phyloP scores from a whole-genome alignment of 1,140 invertebrate species.

The Cyclargus thomasi region DNA sequence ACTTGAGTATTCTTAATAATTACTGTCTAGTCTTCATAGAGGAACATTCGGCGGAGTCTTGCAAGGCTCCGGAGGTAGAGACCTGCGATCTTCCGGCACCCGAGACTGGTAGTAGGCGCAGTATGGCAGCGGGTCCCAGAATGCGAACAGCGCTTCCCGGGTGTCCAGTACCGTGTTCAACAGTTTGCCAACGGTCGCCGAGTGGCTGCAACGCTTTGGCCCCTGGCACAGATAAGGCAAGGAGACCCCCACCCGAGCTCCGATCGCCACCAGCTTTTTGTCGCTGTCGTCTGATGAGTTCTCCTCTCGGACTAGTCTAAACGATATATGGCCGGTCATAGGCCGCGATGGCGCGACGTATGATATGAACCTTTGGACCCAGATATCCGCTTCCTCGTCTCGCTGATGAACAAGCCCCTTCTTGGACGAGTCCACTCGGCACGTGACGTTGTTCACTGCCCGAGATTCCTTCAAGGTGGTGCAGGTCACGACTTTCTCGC shows the following conservation, averaged over 20 bases:
- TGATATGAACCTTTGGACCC: constrained; percentile 83
- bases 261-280: constrained; percentile 74
- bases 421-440: constrained; percentile 79
- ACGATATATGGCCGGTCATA: constrained; percentile 85
- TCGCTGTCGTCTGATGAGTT: constrained; percentile 50
- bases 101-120: constrained; percentile 89
- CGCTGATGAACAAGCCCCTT: constrained; percentile 82
- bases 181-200: constrained; percentile 76
- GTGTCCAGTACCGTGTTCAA: constrained; percentile 82
- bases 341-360: constrained; percentile 77
- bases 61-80: constrained; percentile 55
- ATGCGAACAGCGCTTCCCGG: constrained; percentile 84
- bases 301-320: constrained; percentile 79
- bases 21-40: constrained; percentile 60
- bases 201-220: constrained; percentile 74
- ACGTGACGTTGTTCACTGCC: constrained; percentile 86
- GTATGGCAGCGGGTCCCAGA: constrained; percentile 89
- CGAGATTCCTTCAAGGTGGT: constrained; percentile 85
- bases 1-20: constrained; percentile 65
- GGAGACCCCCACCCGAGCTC: constrained; percentile 84
- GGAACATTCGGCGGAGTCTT: constrained; percentile 66
- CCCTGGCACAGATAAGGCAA: constrained; percentile 86
- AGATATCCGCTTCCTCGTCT: constrained; percentile 80
- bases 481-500: constrained; percentile 85
- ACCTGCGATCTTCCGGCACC: constrained; percentile 76